These are phyloP conservation scores for Heliothis virescens DNA, from an alignment of 1,140 invertebrate species.

Conservation along the genomic window DNA sequence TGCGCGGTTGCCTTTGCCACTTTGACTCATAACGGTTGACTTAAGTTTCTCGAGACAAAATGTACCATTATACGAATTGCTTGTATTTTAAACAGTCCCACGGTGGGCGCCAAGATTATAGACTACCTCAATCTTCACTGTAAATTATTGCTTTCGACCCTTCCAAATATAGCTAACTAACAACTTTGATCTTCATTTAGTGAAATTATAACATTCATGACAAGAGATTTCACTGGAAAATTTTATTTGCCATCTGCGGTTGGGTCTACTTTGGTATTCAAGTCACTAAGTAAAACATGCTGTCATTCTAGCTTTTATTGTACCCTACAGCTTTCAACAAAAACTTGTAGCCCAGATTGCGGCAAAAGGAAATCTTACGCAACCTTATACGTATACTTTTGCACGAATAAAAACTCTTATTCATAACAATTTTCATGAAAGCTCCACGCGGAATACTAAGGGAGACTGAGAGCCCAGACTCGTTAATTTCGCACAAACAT, in stretches of 20 bases:
- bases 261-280: conserved; percentile 9
- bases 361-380: conserved; percentile 36
- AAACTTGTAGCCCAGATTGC: conserved; percentile 35
- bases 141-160: neutral
- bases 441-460: conserved; percentile 21
- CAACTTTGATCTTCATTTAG: neutral
- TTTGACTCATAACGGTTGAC: conserved; percentile 58
- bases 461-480: conserved; percentile 9
- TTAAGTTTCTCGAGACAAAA: conserved; percentile 43
- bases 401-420: conserved; percentile 34
- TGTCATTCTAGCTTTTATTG: conserved; percentile 31
- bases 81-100: conserved; percentile 47
- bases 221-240: neutral
- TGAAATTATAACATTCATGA: neutral
- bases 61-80: conserved; percentile 29
- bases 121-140: neutral
- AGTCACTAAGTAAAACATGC: conserved; percentile 29
- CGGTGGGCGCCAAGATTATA: conserved; percentile 48
- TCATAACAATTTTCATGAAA: conserved; percentile 49
- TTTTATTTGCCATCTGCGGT: neutral
- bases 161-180: neutral
- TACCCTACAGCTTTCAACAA: conserved; percentile 16
- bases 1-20: conserved; percentile 48
- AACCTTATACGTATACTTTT: conserved; percentile 33
- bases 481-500: conserved; percentile 48